Conservation (phyloP, 2,888 invertebrate species). For the Mythimna loreyi region DNA sequence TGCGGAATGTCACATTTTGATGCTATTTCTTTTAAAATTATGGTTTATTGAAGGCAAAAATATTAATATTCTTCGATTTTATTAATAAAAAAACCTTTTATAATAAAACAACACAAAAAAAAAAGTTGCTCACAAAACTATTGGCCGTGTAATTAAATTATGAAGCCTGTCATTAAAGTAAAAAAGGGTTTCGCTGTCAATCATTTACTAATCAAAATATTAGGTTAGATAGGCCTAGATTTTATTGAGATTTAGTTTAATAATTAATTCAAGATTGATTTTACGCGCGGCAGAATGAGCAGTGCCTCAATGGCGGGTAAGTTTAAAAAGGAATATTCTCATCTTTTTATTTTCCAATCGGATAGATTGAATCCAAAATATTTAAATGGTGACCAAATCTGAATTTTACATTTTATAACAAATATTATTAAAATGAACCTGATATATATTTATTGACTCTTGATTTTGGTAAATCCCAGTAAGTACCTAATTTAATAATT, state of each 20-base stretch:
- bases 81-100: too few species aligned
- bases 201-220: slow-evolving; percentile 44
- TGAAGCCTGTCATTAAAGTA: slow-evolving; percentile 35
- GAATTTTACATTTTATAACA: background rate
- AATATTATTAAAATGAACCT: background rate
- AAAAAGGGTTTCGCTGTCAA: slow-evolving; percentile 46
- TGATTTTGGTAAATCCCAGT: background rate
- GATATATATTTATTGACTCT: too few species aligned
- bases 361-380: background rate
- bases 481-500: background rate
- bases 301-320: slow-evolving; percentile 90
- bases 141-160: slow-evolving; percentile 59
- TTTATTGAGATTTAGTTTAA: slow-evolving; percentile 50
- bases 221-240: slow-evolving; percentile 39
- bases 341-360: background rate
- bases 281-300: slow-evolving; percentile 88
- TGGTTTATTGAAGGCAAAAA: background rate
- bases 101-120: background rate
- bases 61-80: too few species aligned
- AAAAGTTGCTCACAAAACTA: background rate
- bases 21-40: too few species aligned
- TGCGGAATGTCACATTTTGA: background rate
- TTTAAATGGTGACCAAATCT: background rate
- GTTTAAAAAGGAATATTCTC: slow-evolving; percentile 54
- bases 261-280: slow-evolving; percentile 85